Conservation (phyloP, 2,888 invertebrate species). For the Hyalella azteca region DNA sequence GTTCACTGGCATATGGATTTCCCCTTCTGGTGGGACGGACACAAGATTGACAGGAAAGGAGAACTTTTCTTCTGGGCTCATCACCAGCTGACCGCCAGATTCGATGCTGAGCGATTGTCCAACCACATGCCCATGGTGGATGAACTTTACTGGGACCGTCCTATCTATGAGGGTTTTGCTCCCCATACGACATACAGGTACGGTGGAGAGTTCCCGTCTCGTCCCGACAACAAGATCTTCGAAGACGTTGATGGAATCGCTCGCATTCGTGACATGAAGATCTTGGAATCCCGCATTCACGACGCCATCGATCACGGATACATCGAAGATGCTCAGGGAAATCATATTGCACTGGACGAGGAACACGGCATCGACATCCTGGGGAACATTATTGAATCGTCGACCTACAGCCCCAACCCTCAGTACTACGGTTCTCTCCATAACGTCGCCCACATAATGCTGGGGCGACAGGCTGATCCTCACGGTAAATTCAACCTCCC, state of each 20-base stretch:
- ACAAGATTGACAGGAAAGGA: constrained; percentile 60
- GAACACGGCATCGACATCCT: constrained; percentile 59
- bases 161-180: constrained; percentile 66
- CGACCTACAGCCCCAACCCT: constrained; percentile 58
- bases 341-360: constrained; percentile 53
- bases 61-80: constrained; percentile 62
- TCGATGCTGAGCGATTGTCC: constrained; percentile 63
- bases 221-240: constrained; percentile 60
- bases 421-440: constrained; percentile 61
- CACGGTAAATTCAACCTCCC: constrained; percentile 60
- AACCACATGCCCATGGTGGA: constrained; percentile 59
- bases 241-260: constrained; percentile 59
- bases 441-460: constrained; percentile 61
- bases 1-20: constrained; percentile 62
- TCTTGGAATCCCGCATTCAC: constrained; percentile 68
- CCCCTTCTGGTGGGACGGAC: constrained; percentile 61
- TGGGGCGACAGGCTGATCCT: constrained; percentile 61
- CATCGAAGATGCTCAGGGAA: constrained; percentile 59
- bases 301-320: constrained; percentile 70
- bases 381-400: constrained; percentile 59
- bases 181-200: constrained; percentile 71
- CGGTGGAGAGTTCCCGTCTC: constrained; percentile 65
- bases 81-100: constrained; percentile 59
- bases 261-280: constrained; percentile 60
- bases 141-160: constrained; percentile 59